These are phyloP conservation scores for Acleris emargana DNA, from an alignment of 2,888 invertebrate genomes.

Conservation along the genomic window DNA sequence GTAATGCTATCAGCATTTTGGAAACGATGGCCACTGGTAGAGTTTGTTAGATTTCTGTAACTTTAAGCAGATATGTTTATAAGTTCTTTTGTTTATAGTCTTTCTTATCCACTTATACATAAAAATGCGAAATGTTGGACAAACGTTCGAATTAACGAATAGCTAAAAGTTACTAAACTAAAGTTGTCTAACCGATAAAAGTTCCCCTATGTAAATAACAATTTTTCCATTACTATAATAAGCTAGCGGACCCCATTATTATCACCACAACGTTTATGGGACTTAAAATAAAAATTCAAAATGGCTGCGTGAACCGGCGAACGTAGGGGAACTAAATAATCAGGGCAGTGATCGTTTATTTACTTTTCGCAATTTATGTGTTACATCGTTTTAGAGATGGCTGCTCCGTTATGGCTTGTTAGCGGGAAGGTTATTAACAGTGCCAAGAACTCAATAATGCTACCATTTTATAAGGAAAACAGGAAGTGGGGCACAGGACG, in stretches of 20 bases:
- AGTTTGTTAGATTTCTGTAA: no score
- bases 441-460: no score
- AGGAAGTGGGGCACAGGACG: no score
- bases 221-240: constrained; percentile 27
- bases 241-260: constrained; percentile 38
- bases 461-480: no score
- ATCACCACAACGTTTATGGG: constrained; percentile 50
- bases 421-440: constrained; percentile 54
- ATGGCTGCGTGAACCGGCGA: constrained; percentile 61
- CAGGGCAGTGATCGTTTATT: constrained; percentile 82
- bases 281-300: constrained; percentile 59
- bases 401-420: constrained; percentile 78
- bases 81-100: no score
- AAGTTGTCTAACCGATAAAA: constrained; percentile 2
- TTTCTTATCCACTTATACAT: no score
- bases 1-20: no score
- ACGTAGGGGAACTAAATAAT: constrained; percentile 73
- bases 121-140: no score
- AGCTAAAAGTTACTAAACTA: no score
- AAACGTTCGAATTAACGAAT: no score
- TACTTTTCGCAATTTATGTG: constrained; percentile 80
- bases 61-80: no score
- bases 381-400: constrained; percentile 67
- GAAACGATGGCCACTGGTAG: no score
- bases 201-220: constrained; percentile 21